Conservation (phyloP, 2,888 invertebrate species). For the Nesidiocoris tenuis region DNA sequence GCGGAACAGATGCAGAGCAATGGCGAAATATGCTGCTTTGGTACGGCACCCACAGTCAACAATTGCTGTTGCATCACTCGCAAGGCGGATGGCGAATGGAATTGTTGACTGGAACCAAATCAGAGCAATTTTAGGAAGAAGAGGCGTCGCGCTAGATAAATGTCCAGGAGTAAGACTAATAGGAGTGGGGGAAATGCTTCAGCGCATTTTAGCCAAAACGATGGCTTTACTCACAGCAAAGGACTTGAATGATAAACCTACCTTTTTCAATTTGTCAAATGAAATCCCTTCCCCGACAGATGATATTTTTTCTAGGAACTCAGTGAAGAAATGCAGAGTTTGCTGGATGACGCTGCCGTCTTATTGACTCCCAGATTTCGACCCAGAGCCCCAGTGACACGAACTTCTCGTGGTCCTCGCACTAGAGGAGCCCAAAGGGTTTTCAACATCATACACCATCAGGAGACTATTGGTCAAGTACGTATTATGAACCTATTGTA, state of each 20-base stretch:
- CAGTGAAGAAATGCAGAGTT: conserved; percentile 9
- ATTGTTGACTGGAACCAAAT: too few species aligned
- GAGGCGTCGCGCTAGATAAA: too few species aligned
- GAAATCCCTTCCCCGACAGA: too few species aligned
- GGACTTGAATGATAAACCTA: too few species aligned
- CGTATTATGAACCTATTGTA: background rate
- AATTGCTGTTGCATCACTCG: too few species aligned
- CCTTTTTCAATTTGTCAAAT: too few species aligned
- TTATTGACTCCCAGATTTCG: conserved; percentile 16
- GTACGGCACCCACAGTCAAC: background rate
- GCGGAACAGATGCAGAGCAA: background rate
- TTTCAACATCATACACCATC: conserved; percentile 33
- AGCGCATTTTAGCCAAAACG: too few species aligned
- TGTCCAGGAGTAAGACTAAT: too few species aligned
- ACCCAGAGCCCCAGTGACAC: background rate
- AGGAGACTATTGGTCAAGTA: conserved; percentile 7
- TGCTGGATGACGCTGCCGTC: conserved; percentile 30
- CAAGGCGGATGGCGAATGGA: too few species aligned
- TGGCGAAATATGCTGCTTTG: background rate
- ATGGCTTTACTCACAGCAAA: too few species aligned
- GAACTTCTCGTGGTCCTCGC: conserved; percentile 32
- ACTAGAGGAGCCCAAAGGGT: conserved; percentile 45
- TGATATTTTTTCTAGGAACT: conserved; percentile 30
- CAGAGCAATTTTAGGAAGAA: too few species aligned
- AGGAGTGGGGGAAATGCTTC: too few species aligned